Evolutionary conservation across 2,888 invertebrate genomes (phyloP), one percentile per base, ranked within the genome.

Genomic region (Megalurothrips usitatus): DNA sequence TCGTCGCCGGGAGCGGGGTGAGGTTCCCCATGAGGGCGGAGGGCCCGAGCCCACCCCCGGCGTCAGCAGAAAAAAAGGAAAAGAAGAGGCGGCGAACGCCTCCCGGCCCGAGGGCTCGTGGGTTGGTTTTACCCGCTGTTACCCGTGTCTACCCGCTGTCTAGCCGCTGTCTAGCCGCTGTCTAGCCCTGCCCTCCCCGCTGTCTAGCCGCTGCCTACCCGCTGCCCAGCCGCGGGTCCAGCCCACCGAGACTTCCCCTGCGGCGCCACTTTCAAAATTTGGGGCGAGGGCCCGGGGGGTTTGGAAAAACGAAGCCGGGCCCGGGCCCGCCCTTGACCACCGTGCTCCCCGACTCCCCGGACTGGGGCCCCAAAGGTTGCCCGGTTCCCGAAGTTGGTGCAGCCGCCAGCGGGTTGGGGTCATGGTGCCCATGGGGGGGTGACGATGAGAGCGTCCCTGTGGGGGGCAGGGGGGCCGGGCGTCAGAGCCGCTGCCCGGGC

Each of bases 251-350:
- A 4, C 34, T 6, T 43, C 2, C n/a, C 34, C 34, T 43, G 34
- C 0, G 95, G 94, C 12, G 92, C 90, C 19, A 90, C 87, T n/a
- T 58, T 91, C 89, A 83, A 95, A 94, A 85, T 94, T 92, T n/a
- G n/a, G n/a, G 0, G 94, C 91, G 81, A 95, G 92, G 0, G 95
- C 95, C 94, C 0, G 95, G 95, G 86, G 95, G 95, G 0, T n/a
- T n/a, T n/a, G n/a, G n/a, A n/a, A 94, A 94, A 80, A 96, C 90
- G 85, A 96, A 96, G 95, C 95, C 81, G 96, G 87, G 0, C n/a
- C 95, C 94, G 0, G 94, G 92, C 6, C 95, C 95, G 48, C 92
- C 92, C 43, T 90, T 88, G 12, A 92, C 92, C 0, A 95, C 91
- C 0, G 94, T 93, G 0, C 90, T 87, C 47, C 91, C 87, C 14